Evolutionary conservation across 2,797 vertebrate genomes (phyloP).

Genomic region (Geotrypetes seraphini): DNA sequence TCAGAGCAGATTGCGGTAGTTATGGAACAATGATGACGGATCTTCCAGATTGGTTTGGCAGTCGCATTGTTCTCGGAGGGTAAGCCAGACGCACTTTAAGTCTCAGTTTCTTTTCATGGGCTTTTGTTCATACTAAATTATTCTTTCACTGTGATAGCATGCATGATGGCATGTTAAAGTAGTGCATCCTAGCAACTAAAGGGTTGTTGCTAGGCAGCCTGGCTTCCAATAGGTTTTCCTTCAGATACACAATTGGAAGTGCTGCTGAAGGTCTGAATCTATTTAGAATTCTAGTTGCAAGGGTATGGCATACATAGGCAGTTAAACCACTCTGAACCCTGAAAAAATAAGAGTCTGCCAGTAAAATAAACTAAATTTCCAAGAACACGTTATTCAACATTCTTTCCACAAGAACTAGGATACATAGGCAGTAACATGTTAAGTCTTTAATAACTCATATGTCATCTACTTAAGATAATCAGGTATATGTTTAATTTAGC

Average conservation of each 20-base stretch:
- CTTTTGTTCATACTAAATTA: slow-evolving; percentile 83
- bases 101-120: slow-evolving; percentile 66
- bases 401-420: too few relatives aligned
- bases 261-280: slow-evolving; percentile 27
- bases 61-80: slow-evolving; percentile 81
- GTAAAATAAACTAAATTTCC: too few relatives aligned
- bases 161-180: slow-evolving; percentile 73
- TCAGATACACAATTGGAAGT: slow-evolving; percentile 43
- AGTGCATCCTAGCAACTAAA: slow-evolving; percentile 72
- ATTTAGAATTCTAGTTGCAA: neutral
- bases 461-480: too few relatives aligned
- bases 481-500: too few relatives aligned
- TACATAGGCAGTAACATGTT: too few relatives aligned
- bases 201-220: slow-evolving; percentile 67
- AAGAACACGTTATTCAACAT: too few relatives aligned
- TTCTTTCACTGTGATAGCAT: slow-evolving; percentile 82
- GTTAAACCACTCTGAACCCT: too few relatives aligned
- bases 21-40: slow-evolving; percentile 77
- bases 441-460: too few relatives aligned
- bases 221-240: slow-evolving; percentile 53
- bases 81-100: slow-evolving; percentile 93
- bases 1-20: slow-evolving; percentile 67
- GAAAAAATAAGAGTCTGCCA: too few relatives aligned
- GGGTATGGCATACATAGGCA: too few relatives aligned
- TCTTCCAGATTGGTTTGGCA: slow-evolving; percentile 88